A percentile compares a stretch with the other conserved stretches of the same genome.
These are phyloP conservation scores for Oscheius sp. DNA, from an alignment of 2,888 invertebrate genomes.

Conservation along the genomic window DNA sequence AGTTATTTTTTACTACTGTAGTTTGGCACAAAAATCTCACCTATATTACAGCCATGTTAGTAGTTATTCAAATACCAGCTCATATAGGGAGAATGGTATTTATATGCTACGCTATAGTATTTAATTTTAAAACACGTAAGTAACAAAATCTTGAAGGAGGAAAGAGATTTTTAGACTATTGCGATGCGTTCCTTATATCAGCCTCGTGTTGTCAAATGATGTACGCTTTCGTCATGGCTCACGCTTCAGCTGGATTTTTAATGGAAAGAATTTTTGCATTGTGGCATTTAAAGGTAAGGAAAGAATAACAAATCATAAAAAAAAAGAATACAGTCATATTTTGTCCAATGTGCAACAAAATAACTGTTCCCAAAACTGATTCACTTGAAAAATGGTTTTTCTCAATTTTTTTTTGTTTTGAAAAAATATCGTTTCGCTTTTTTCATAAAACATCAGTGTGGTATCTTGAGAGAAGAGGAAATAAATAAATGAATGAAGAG, in stretches of 20 bases:
- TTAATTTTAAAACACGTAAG: background rate
- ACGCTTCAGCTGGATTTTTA: constrained; percentile 12
- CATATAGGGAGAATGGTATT: constrained; percentile 14
- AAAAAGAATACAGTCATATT: background rate
- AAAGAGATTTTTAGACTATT: background rate
- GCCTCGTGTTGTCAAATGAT: constrained; percentile 4
- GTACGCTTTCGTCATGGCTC: constrained; percentile 14
- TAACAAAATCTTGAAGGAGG: background rate
- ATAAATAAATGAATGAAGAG: too few species aligned
- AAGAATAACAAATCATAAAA: background rate
- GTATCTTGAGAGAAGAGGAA: too few species aligned
- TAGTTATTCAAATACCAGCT: constrained; percentile 9
- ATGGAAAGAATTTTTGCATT: constrained; percentile 9
- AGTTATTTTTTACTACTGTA: constrained; percentile 1
- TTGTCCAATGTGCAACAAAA: too few species aligned
- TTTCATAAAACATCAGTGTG: too few species aligned
- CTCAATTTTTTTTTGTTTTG: too few species aligned
- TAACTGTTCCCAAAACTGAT: too few species aligned
- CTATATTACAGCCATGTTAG: background rate
- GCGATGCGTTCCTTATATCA: background rate
- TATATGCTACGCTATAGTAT: background rate
- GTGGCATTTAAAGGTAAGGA: constrained; percentile 15
- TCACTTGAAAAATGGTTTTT: too few species aligned
- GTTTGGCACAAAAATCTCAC: constrained; percentile 22
- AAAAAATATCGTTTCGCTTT: too few species aligned